Percentiles rank a stretch among this genome's conserved stretches.
Evolutionary conservation across 2,888 invertebrate genomes (phyloP).

Genomic region (Habroteleia sp.): DNA sequence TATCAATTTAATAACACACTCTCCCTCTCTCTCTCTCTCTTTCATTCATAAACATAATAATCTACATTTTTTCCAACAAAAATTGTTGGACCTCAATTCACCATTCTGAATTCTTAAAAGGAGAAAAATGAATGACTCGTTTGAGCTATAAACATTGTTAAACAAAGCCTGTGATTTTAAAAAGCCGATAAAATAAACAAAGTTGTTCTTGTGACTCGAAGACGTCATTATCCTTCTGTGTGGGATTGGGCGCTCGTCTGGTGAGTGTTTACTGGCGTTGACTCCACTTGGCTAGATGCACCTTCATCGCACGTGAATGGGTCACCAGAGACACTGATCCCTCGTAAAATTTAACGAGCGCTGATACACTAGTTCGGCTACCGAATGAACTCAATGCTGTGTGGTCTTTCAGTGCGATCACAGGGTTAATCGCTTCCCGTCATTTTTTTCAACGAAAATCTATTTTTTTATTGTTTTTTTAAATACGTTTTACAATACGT

Average conservation of each 20-base stretch:
- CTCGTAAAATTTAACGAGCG: conserved; percentile 51
- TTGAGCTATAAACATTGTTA: conserved; percentile 15
- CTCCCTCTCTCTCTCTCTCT: too few relatives aligned
- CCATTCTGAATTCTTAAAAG: too few relatives aligned
- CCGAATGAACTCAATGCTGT: conserved; percentile 14
- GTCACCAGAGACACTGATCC: conserved; percentile 51
- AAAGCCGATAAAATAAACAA: conserved; percentile 49
- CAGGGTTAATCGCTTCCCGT: too few relatives aligned
- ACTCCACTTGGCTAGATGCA: conserved; percentile 28
- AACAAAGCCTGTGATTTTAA: conserved; percentile 15
- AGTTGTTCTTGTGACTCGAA: conserved; percentile 30
- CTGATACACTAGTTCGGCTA: conserved; percentile 13
- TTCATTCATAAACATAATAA: too few relatives aligned
- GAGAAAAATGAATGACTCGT: conserved; percentile 4
- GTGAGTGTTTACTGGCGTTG: conserved; percentile 27
- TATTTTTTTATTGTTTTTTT: too few relatives aligned
- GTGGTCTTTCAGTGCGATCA: conserved; percentile 20
- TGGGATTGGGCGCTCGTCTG: conserved; percentile 39
- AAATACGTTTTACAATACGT: too few relatives aligned
- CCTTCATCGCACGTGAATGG: conserved; percentile 41
- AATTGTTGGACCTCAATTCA: too few relatives aligned
- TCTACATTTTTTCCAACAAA: too few relatives aligned
- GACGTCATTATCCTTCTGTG: conserved; percentile 43
- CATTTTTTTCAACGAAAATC: neutral
- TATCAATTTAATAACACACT: too few relatives aligned